Evolutionary conservation across 2,113 vertebrate genomes (phyloP).

Genomic region (Macquaria australasica): DNA sequence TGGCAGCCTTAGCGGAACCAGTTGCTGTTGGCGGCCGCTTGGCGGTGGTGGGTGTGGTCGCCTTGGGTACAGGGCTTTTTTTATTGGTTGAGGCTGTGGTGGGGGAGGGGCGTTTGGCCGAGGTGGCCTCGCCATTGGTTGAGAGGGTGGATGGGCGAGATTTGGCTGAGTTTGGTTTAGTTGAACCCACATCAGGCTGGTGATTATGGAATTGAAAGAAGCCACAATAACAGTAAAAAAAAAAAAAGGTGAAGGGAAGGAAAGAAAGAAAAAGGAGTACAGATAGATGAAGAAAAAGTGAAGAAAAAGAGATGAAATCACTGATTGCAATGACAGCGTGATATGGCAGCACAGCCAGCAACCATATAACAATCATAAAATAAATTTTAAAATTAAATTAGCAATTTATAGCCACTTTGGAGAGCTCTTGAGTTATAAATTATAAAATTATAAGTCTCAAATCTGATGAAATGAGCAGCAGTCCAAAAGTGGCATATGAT

Average conservation of each 20-base stretch:
- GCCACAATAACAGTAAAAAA: constrained; percentile 51
- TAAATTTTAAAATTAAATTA: constrained; percentile 27
- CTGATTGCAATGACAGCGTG: constrained; percentile 66
- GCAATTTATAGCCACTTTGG: constrained; percentile 27
- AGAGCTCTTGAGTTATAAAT: constrained; percentile 48
- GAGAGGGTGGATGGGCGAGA: constrained; percentile 84
- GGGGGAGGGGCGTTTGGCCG: constrained; percentile 86
- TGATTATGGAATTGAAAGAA: constrained; percentile 60
- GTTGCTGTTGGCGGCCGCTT: constrained; percentile 75
- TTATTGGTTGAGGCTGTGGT: constrained; percentile 84
- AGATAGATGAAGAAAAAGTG: constrained; percentile 46
- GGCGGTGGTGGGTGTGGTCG: constrained; percentile 78
- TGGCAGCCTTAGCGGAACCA: constrained; percentile 77
- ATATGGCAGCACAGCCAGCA: constrained; percentile 72
- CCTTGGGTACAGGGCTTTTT: constrained; percentile 88
- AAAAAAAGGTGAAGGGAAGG: constrained; percentile 36
- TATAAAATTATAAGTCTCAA: constrained; percentile 30
- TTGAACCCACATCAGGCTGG: constrained; percentile 85
- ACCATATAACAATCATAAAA: constrained; percentile 72
- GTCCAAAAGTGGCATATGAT: constrained; percentile 31
- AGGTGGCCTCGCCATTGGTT: constrained; percentile 76
- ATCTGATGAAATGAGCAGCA: constrained; percentile 38
- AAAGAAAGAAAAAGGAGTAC: constrained; percentile 48
- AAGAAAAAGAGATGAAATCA: constrained; percentile 47
- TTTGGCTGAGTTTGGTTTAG: constrained; percentile 87